phyloP scores from a whole-genome alignment of 2,888 invertebrate species.

The Neoaliturus tenellus region DNA sequence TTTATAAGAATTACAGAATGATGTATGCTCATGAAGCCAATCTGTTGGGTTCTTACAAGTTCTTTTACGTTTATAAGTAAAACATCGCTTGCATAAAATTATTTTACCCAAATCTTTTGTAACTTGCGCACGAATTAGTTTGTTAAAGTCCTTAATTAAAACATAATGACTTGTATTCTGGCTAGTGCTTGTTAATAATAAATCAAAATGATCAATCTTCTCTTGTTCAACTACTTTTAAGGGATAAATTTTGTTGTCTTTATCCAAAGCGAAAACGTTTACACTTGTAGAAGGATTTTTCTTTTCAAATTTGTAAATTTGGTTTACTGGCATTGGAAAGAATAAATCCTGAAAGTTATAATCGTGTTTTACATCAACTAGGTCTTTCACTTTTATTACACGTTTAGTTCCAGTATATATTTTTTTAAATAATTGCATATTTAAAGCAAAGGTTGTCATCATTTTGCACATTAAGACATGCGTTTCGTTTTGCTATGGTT shows the following conservation, averaged over 20 bases:
- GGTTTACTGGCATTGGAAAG: not conserved
- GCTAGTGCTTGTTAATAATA: not conserved
- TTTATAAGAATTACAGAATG: not conserved
- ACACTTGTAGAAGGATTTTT: not conserved
- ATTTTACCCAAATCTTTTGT: not conserved
- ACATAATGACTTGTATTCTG: not conserved
- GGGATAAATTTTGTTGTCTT: not conserved
- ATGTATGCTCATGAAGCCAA: not conserved
- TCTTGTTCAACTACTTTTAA: not conserved
- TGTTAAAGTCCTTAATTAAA: not conserved
- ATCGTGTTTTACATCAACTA: not conserved
- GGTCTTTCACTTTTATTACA: not conserved
- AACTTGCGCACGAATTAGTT: not conserved
- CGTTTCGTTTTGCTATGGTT: not conserved
- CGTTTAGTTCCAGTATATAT: constrained; percentile 66
- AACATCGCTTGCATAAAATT: not conserved
- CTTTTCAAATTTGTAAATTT: not conserved
- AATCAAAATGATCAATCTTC: not conserved
- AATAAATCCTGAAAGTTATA: not conserved
- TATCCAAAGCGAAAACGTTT: constrained; percentile 11
- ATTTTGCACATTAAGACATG: constrained; percentile 7
- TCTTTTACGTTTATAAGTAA: not conserved
- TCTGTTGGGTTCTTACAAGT: not conserved
- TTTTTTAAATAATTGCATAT: constrained; percentile 12
- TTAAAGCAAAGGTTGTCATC: not conserved